A percentile compares a stretch with the other conserved stretches of the same genome.
phyloP scores from a whole-genome alignment of 2,113 vertebrate genomes.

The Lampris megalopsis region DNA sequence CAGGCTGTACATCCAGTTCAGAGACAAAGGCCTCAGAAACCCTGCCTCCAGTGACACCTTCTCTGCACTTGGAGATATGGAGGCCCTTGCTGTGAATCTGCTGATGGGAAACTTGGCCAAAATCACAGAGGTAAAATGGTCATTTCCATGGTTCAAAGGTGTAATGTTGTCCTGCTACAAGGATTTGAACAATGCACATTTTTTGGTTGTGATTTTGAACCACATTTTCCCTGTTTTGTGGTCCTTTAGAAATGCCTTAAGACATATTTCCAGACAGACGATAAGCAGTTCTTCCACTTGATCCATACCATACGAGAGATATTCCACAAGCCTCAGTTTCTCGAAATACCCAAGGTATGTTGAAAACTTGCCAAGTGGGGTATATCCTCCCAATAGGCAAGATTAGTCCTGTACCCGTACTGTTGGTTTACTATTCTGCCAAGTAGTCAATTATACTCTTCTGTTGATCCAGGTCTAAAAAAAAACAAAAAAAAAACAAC shows the following conservation, averaged over 20 bases:
- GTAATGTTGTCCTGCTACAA: neutral
- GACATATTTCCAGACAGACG: slow-evolving; percentile 54
- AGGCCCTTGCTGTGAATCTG: slow-evolving; percentile 33
- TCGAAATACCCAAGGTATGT: slow-evolving; percentile 53
- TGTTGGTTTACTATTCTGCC: too few relatives aligned
- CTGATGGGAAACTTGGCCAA: slow-evolving; percentile 3
- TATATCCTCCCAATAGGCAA: neutral
- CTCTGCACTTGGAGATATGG: slow-evolving; percentile 25
- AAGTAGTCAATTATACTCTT: too few relatives aligned
- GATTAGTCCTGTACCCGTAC: neutral
- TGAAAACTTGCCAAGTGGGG: neutral
- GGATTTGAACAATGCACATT: neutral
- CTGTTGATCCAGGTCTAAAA: too few relatives aligned
- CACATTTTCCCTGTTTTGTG: neutral
- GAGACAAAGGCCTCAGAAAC: neutral
- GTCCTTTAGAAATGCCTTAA: slow-evolving; percentile 46
- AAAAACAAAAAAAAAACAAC: too few relatives aligned
- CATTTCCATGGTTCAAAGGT: neutral
- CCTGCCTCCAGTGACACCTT: neutral
- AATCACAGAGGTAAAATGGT: slow-evolving; percentile 43
- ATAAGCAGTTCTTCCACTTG: neutral
- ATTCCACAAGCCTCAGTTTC: slow-evolving; percentile 19
- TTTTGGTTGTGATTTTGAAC: neutral
- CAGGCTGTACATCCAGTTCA: slow-evolving; percentile 43
- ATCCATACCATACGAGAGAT: accelerated